Conservation (phyloP, 2,888 invertebrate species). For the Xestia ashworthii region DNA sequence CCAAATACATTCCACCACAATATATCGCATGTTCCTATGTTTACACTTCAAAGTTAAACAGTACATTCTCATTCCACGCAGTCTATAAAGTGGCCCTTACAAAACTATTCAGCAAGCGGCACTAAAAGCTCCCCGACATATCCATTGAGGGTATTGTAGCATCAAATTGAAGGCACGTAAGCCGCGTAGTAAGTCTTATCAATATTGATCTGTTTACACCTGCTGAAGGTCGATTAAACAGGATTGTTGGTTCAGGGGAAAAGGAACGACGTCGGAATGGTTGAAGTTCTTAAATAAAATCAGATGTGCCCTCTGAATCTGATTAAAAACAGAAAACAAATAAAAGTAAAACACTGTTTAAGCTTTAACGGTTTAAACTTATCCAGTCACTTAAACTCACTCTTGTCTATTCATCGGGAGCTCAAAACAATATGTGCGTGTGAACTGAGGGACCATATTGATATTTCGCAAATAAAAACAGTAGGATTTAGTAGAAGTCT, state of each 20-base stretch:
- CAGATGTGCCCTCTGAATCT: not conserved
- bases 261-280: conserved; percentile 12
- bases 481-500: too few species aligned
- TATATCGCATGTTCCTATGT: conserved; percentile 27
- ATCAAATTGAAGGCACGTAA: conserved; percentile 54
- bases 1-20: conserved; percentile 36
- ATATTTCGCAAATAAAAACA: too few species aligned
- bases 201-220: conserved; percentile 57
- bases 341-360: too few species aligned
- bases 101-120: conserved; percentile 48
- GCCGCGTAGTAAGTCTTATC: conserved; percentile 32
- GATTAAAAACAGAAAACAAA: not conserved
- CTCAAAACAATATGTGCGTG: too few species aligned
- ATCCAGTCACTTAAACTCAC: too few species aligned
- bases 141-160: conserved; percentile 43
- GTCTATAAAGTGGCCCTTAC: conserved; percentile 28
- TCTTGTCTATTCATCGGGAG: too few species aligned
- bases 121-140: conserved; percentile 38
- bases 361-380: too few species aligned
- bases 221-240: conserved; percentile 28
- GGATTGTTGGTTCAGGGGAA: conserved; percentile 25
- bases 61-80: conserved; percentile 42
- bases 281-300: not conserved
- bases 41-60: conserved; percentile 49
- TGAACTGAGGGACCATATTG: too few species aligned